Percentiles rank a stretch among this genome's conserved stretches.
These are phyloP conservation scores for Hyles vespertilio DNA, from an alignment of 1,140 invertebrate species.

Conservation along the genomic window DNA sequence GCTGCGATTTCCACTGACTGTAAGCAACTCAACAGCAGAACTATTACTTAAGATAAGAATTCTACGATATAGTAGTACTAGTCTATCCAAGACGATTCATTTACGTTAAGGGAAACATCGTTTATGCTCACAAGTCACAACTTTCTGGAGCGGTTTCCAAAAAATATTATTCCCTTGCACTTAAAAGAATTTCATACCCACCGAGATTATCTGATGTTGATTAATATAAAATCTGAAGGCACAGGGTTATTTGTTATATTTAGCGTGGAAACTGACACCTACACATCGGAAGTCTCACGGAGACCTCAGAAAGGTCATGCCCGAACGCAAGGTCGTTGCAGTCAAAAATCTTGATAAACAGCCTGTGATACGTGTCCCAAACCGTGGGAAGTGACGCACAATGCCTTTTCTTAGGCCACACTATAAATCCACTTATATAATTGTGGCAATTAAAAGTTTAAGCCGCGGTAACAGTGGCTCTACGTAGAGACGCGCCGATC, in stretches of 20 bases:
- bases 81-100: no score
- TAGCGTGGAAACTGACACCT: no score
- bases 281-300: constrained; percentile 27
- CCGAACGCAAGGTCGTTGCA: constrained; percentile 28
- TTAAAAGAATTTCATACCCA: no score
- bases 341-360: constrained; percentile 38
- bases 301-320: constrained; percentile 37
- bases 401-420: constrained; percentile 23
- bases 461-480: constrained; percentile 8
- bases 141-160: no score
- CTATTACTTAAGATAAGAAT: no score
- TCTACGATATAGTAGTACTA: no score
- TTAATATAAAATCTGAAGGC: neutral
- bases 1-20: no score
- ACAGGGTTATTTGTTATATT: neutral
- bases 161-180: no score
- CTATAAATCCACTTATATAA: constrained; percentile 34
- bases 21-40: no score
- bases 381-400: constrained; percentile 43
- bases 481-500: constrained; percentile 5
- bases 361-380: constrained; percentile 35
- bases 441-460: constrained; percentile 36
- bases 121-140: no score
- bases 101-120: no score
- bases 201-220: no score